phyloP scores from a whole-genome alignment of 2,797 vertebrate genomes.

The Gobio occitaniae region DNA sequence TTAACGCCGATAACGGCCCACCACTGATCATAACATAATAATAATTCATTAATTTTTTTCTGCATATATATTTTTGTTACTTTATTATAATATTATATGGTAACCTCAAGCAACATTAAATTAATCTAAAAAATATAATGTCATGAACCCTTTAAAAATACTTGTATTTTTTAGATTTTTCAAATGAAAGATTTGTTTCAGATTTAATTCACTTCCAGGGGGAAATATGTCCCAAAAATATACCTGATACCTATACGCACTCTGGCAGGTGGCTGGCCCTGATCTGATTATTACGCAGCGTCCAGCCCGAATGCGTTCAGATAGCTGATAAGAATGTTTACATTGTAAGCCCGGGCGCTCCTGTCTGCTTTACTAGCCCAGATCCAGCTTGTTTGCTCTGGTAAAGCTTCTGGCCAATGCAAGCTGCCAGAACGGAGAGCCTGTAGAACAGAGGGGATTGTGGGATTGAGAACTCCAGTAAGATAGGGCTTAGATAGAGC shows the following conservation, averaged over 20 bases:
- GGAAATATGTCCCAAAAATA: not conserved
- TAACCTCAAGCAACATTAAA: too few species aligned
- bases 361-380: constrained; percentile 60
- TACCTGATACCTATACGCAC: not conserved
- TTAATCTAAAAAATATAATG: too few species aligned
- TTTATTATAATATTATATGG: too few species aligned
- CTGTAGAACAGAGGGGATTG: constrained; percentile 33
- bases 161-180: too few species aligned
- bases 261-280: not conserved
- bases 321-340: constrained; percentile 66
- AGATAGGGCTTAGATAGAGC: constrained; percentile 58
- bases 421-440: constrained; percentile 53
- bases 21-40: too few species aligned
- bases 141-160: too few species aligned
- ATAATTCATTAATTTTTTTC: too few species aligned
- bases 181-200: not conserved
- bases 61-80: too few species aligned
- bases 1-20: too few species aligned
- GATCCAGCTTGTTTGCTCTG: constrained; percentile 68
- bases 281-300: constrained; percentile 47
- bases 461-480: constrained; percentile 43
- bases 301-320: constrained; percentile 43
- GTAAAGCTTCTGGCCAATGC: constrained; percentile 66
- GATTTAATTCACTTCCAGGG: not conserved
- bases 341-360: constrained; percentile 64